Evolutionary conservation across 2,113 vertebrate species (phyloP), one percentile per base, ranked within the genome.

Genomic region (Phrynosoma blainvillii): DNA sequence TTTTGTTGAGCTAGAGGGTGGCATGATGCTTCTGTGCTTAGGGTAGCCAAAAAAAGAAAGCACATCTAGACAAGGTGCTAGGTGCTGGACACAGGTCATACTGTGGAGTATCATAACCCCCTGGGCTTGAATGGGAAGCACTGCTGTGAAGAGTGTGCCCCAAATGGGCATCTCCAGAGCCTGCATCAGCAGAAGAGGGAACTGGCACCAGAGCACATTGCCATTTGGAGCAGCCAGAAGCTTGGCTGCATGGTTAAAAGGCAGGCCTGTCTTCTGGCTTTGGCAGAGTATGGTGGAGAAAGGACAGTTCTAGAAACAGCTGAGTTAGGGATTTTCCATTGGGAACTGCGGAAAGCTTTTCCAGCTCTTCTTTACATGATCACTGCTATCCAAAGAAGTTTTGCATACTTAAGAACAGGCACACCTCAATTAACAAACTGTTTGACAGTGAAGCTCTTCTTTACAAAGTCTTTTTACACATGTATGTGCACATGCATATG

Each of bases 311-410:
- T 90, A 91, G 73, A 78, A 92, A 87, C 68, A 91, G 42, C 88
- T 90, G 84, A 91, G 85, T 89, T 88, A 80, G 2, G 68, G 87
- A 91, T 89, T 92, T 85, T 30, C 90, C 88, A 87, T 32, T 27
- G 42, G 79, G 66, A 86, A 36, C 1, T 9, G 84, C 87, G 88
- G 82, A n/a, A 25, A 85, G 30, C 76, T 65, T 30, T 65, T 66
- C 47, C 47, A 47, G 47, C 47, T 47, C 47, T 36, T 89, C 65
- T 70, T n/a, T 25, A 59, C 76, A 79, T 73, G 66, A 40, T 79
- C 13, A 36, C 18, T 7, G 10, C 30, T 75, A 68, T n/a, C 30
- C 14, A 30, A 65, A 66, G 73, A n/a, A 4, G 11, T 32, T 16
- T 23, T 82, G 21, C 32, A 27, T 65, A 32, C 62, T 42, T 40